These are phyloP conservation scores for Tauraco hartlaubi DNA, from an alignment of 2,797 vertebrate genomes.

Conservation along the genomic window DNA sequence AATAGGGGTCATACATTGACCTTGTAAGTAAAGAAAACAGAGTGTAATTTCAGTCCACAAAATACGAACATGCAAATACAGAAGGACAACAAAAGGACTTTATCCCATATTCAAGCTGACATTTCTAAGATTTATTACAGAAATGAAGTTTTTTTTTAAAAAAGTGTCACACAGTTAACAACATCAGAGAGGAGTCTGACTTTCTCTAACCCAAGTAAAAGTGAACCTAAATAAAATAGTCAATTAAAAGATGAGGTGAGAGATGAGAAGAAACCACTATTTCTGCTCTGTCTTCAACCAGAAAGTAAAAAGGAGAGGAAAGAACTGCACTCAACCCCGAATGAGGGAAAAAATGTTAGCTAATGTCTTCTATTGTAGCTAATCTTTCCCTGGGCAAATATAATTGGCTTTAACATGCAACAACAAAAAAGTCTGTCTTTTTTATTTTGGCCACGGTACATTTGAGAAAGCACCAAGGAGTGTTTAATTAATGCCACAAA, in stretches of 20 bases:
- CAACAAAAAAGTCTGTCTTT: not conserved
- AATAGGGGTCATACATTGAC: not conserved
- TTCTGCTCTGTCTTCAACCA: not conserved
- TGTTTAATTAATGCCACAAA: not conserved
- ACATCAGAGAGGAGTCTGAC: not conserved
- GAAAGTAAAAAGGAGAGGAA: not conserved
- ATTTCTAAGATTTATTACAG: not conserved
- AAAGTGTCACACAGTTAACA: not conserved
- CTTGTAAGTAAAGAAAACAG: constrained; percentile 11
- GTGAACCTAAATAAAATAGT: not conserved
- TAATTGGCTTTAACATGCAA: not conserved
- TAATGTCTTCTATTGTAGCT: not conserved
- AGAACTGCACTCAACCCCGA: not conserved
- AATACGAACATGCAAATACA: not conserved
- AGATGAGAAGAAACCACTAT: not conserved
- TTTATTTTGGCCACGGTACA: not conserved
- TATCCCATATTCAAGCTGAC: not conserved
- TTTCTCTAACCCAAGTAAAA: not conserved
- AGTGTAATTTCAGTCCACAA: constrained; percentile 1
- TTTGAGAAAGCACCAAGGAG: not conserved
- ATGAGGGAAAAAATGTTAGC: not conserved
- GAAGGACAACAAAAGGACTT: constrained; percentile 7
- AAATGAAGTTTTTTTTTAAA: not conserved
- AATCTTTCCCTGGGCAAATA: not conserved
- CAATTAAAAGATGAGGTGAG: not conserved